Evolutionary conservation across 2,797 vertebrate species (phyloP).

Genomic region (Odontamblyopus lacepedii): DNA sequence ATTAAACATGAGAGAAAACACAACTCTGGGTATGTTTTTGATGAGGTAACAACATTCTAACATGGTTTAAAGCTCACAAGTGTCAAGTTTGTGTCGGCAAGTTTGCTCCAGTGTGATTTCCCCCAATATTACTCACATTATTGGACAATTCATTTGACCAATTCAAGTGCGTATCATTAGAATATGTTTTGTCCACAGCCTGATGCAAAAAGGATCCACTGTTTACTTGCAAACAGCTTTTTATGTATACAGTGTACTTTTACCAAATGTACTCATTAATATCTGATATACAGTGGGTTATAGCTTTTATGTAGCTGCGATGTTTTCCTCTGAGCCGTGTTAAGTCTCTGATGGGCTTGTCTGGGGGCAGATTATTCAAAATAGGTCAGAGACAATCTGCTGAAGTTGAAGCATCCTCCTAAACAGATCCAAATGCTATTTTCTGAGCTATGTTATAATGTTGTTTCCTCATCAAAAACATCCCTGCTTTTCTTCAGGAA

Average conservation of each 20-base stretch:
- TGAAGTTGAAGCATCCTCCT: not conserved
- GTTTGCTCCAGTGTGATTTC: too few species aligned
- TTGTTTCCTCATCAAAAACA: too few species aligned
- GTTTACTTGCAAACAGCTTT: not conserved
- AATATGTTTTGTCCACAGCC: not conserved
- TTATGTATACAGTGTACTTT: not conserved
- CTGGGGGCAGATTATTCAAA: not conserved
- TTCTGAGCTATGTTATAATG: too few species aligned
- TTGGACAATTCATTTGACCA: too few species aligned
- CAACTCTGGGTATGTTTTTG: too few species aligned
- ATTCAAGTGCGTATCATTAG: not conserved
- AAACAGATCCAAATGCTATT: not conserved
- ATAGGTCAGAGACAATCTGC: not conserved
- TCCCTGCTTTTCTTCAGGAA: too few species aligned
- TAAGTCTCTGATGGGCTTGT: constrained; percentile 1
- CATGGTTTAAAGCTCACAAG: too few species aligned
- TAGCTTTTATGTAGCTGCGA: not conserved
- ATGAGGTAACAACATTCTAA: too few species aligned
- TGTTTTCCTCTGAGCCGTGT: not conserved
- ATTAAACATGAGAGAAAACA: too few species aligned
- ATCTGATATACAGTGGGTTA: not conserved
- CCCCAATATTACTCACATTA: not conserved
- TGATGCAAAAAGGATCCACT: not conserved
- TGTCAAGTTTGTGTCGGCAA: too few species aligned
- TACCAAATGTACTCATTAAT: not conserved